phyloP scores from a whole-genome alignment of 1,140 invertebrate genomes.

The Meloidogyne hapla region DNA sequence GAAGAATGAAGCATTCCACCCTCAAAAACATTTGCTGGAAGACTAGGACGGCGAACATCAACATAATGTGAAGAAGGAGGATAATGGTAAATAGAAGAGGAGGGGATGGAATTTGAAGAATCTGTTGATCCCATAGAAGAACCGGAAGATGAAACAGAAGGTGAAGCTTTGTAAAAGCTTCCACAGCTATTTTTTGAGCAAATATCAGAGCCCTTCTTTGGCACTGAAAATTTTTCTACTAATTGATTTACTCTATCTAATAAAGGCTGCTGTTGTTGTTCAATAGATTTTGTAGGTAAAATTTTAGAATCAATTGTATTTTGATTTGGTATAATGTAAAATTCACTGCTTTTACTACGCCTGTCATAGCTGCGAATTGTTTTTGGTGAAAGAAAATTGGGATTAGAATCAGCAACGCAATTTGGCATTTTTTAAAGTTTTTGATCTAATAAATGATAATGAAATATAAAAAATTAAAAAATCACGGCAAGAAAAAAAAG shows the following conservation, averaged over 20 bases:
- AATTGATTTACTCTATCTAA: constrained; percentile 1
- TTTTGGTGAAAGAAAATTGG: constrained; percentile 1
- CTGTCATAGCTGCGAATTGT: neutral
- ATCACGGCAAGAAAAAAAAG: too few relatives aligned
- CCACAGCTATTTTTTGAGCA: neutral
- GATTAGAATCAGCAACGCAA: neutral
- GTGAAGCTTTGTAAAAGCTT: neutral
- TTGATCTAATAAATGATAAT: neutral
- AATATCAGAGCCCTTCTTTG: neutral
- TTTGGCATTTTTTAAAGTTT: neutral
- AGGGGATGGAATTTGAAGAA: neutral
- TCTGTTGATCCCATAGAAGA: neutral
- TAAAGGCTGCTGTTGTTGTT: constrained; percentile 2
- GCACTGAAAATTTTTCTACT: neutral
- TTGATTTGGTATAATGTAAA: neutral
- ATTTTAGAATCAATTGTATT: neutral
- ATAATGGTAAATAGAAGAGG: neutral
- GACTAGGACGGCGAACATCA: neutral
- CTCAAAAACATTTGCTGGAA: neutral
- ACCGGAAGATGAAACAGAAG: neutral
- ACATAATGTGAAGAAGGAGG: neutral
- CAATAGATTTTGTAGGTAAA: neutral
- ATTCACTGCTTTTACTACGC: neutral
- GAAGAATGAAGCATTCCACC: neutral
- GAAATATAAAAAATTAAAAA: neutral